Conservation (phyloP, 2,888 invertebrate genomes). For the Melipona bicolor region DNA sequence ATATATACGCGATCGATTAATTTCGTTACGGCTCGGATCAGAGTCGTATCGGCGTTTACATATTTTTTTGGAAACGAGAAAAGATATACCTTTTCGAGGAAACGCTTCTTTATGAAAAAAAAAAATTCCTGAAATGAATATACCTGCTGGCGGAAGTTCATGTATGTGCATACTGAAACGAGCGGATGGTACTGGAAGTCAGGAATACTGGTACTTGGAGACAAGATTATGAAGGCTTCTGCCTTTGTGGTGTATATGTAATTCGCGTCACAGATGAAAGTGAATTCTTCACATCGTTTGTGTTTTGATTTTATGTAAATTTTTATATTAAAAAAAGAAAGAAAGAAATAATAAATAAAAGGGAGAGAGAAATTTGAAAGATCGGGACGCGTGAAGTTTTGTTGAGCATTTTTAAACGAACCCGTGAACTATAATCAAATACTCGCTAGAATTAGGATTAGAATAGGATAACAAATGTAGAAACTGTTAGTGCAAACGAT, state of each 20-base stretch:
- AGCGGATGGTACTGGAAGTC: neutral
- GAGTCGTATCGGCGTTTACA: neutral
- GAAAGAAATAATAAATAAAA: too few species aligned
- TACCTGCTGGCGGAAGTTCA: slow-evolving; percentile 4
- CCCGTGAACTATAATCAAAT: neutral
- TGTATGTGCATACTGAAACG: neutral
- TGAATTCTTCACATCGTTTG: neutral
- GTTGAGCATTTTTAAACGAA: neutral
- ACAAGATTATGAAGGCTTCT: neutral
- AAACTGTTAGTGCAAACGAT: slow-evolving; percentile 9
- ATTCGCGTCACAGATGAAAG: slow-evolving; percentile 25
- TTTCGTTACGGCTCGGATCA: neutral
- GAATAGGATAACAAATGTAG: slow-evolving; percentile 15
- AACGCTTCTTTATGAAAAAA: neutral
- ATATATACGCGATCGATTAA: neutral
- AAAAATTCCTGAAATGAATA: neutral
- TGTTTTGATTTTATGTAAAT: neutral
- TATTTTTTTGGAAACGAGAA: neutral
- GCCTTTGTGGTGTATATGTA: neutral
- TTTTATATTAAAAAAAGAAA: neutral
- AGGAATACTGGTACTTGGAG: slow-evolving; percentile 1
- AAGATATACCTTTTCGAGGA: neutral
- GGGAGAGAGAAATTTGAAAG: neutral
- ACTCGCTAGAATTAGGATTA: neutral
- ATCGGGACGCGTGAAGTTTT: neutral